phyloP scores from a whole-genome alignment of 2,113 vertebrate genomes.

The Cinclus mexicanus region DNA sequence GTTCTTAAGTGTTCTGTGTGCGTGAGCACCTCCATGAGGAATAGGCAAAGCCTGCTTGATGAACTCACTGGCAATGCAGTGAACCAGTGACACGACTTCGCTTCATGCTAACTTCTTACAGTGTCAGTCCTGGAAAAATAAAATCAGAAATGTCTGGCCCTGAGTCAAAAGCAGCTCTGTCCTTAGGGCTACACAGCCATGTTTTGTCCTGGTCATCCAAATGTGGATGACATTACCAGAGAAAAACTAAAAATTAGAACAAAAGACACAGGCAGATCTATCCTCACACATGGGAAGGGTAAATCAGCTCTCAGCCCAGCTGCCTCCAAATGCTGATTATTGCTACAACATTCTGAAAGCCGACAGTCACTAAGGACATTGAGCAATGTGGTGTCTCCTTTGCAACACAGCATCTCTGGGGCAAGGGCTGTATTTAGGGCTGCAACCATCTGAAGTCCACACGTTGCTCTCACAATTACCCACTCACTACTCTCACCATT shows the following conservation, averaged over 20 bases:
- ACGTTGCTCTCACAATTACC: not conserved
- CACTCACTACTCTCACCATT: not conserved
- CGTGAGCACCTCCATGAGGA: not conserved
- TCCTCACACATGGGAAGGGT: not conserved
- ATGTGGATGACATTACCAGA: not conserved
- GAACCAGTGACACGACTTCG: not conserved
- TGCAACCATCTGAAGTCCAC: not conserved
- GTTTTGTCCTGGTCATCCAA: not conserved
- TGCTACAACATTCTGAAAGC: not conserved
- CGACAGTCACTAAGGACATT: not conserved
- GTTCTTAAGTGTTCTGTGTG: not conserved
- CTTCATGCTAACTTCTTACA: not conserved
- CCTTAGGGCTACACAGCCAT: not conserved
- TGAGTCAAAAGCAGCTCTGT: not conserved
- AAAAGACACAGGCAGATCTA: not conserved
- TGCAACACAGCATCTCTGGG: constrained; percentile 11
- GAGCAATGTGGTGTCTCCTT: not conserved
- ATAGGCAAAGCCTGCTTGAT: not conserved
- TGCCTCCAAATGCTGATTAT: not conserved
- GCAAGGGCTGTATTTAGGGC: not conserved
- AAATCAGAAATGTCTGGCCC: not conserved
- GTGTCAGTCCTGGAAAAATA: not conserved
- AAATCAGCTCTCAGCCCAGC: not conserved
- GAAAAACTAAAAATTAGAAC: not conserved
- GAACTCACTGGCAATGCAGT: not conserved